Evolutionary conservation across 2,113 vertebrate species (phyloP).

Genomic region (Hypanus sabinus): DNA sequence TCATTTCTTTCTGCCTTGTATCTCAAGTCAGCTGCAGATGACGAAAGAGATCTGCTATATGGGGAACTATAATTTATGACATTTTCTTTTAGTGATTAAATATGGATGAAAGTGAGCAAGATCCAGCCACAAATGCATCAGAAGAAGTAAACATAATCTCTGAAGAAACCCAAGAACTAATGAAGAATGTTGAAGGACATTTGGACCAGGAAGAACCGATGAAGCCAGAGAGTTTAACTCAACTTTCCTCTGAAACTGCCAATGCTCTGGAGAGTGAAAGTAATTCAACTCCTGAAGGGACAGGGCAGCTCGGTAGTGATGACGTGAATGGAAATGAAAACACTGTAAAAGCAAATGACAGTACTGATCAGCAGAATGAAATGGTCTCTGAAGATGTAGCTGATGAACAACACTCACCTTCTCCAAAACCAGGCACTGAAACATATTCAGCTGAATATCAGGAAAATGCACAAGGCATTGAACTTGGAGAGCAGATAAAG

Average conservation of each 20-base stretch:
- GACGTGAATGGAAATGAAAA: background rate
- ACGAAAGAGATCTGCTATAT: background rate
- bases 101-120: background rate
- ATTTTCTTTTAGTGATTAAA: background rate
- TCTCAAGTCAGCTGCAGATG: background rate
- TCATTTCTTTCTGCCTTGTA: background rate
- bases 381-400: background rate
- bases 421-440: background rate
- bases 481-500: background rate
- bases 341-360: background rate
- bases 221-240: background rate
- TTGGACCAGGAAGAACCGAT: background rate
- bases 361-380: background rate
- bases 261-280: background rate
- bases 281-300: background rate
- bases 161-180: background rate
- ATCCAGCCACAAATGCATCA: background rate
- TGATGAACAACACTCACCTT: background rate
- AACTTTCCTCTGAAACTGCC: background rate
- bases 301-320: background rate
- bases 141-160: background rate
- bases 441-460: background rate
- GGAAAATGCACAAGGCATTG: background rate
- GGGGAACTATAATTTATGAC: background rate
- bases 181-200: background rate